Conservation (phyloP, 2,797 vertebrate species). For the Acipenser transmontanus region DNA sequence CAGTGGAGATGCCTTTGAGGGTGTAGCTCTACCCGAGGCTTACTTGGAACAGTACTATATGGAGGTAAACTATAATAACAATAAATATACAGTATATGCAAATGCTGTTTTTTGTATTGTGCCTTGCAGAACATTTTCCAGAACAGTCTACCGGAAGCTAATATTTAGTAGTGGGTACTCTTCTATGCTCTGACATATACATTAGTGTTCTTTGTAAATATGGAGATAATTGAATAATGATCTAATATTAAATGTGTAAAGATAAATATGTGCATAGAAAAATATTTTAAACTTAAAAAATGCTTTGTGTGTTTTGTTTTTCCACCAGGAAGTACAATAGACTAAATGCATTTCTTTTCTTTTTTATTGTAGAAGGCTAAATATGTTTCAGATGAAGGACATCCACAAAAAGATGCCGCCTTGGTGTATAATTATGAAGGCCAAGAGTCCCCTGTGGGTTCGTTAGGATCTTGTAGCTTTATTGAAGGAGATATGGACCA, state of each 20-base stretch:
- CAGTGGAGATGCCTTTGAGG: constrained; percentile 5
- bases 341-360: constrained; percentile 17
- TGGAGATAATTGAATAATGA: too few relatives aligned
- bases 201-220: too few relatives aligned
- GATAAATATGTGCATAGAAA: not conserved
- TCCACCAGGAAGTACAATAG: too few relatives aligned
- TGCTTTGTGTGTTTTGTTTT: too few relatives aligned
- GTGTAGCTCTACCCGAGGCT: constrained; percentile 11
- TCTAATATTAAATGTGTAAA: not conserved
- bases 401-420: constrained; percentile 53
- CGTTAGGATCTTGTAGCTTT: constrained; percentile 61
- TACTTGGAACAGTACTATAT: constrained; percentile 29
- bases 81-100: too few relatives aligned
- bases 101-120: not conserved
- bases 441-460: constrained; percentile 47
- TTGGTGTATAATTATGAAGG: constrained; percentile 67
- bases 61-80: constrained; percentile 23
- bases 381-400: constrained; percentile 41
- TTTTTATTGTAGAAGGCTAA: constrained; percentile 53
- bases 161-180: too few relatives aligned
- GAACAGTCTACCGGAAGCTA: too few relatives aligned
- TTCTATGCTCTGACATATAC: too few relatives aligned
- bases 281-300: too few relatives aligned
- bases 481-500: constrained; percentile 59
- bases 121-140: too few relatives aligned